Percentiles rank a stretch among this genome's conserved stretches.
phyloP scores from a whole-genome alignment of 2,888 invertebrate genomes.

The Melipona beecheii region DNA sequence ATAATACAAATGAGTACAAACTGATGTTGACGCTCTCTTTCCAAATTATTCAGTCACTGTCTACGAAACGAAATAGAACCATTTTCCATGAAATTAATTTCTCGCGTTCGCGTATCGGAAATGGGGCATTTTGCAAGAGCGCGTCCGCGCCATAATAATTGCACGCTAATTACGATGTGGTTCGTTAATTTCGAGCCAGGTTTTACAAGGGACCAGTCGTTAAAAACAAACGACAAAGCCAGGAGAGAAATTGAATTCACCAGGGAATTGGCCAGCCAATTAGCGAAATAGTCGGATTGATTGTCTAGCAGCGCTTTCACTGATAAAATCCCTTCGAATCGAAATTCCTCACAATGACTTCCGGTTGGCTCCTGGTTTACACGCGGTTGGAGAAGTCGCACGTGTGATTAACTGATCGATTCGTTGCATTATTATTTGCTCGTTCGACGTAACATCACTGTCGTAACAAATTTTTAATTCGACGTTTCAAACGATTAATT shows the following conservation, averaged over 20 bases:
- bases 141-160: slow-evolving; percentile 21
- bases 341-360: not conserved
- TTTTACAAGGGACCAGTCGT: slow-evolving; percentile 15
- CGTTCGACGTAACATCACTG: not conserved
- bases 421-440: not conserved
- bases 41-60: too few relatives aligned
- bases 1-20: not conserved
- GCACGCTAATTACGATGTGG: slow-evolving; percentile 16
- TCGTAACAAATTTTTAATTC: too few relatives aligned
- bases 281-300: slow-evolving; percentile 13
- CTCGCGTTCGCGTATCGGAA: not conserved
- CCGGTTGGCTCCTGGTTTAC: not conserved
- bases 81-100: not conserved
- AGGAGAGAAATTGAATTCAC: slow-evolving; percentile 22
- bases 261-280: slow-evolving; percentile 15
- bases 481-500: too few relatives aligned
- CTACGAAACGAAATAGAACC: too few relatives aligned
- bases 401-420: not conserved
- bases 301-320: too few relatives aligned
- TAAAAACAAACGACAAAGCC: slow-evolving; percentile 38
- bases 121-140: not conserved
- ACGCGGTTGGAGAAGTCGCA: too few relatives aligned
- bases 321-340: not conserved
- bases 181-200: slow-evolving; percentile 41
- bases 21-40: too few relatives aligned